These are phyloP conservation scores for Gryllus longicercus DNA, from an alignment of 2,888 invertebrate species.

Conservation along the genomic window DNA sequence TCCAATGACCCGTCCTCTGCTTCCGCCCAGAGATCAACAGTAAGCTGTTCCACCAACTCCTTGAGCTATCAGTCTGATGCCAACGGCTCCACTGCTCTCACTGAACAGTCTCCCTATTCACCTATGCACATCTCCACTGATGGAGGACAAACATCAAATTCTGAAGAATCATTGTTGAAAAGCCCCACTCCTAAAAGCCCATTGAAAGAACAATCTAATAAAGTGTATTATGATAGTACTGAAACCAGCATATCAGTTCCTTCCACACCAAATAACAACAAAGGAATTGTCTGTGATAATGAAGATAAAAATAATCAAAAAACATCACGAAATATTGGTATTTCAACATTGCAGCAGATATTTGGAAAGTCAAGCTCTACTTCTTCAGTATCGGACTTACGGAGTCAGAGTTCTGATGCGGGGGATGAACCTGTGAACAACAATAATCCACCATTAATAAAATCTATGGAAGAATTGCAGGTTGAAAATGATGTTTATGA, in stretches of 20 bases:
- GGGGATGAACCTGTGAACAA: neutral
- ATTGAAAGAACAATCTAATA: constrained; percentile 1
- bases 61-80: constrained; percentile 37
- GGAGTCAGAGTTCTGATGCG: constrained; percentile 22
- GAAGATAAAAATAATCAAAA: constrained; percentile 27
- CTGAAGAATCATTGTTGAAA: constrained; percentile 32
- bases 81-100: constrained; percentile 49
- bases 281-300: constrained; percentile 19
- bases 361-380: constrained; percentile 31
- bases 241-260: constrained; percentile 28
- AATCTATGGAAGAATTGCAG: neutral
- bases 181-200: constrained; percentile 27
- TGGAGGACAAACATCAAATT: constrained; percentile 34
- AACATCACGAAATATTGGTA: constrained; percentile 27
- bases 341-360: constrained; percentile 35
- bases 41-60: constrained; percentile 47
- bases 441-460: neutral
- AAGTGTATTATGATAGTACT: constrained; percentile 21
- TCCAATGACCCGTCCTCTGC: neutral
- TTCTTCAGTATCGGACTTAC: constrained; percentile 22
- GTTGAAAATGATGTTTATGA: neutral
- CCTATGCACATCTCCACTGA: constrained; percentile 53
- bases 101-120: constrained; percentile 50
- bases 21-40: constrained; percentile 19
- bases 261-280: constrained; percentile 29